Evolutionary conservation across 2,888 invertebrate species (phyloP), one percentile per base, ranked within the genome.

Genomic region (Phaonia tiefii): DNA sequence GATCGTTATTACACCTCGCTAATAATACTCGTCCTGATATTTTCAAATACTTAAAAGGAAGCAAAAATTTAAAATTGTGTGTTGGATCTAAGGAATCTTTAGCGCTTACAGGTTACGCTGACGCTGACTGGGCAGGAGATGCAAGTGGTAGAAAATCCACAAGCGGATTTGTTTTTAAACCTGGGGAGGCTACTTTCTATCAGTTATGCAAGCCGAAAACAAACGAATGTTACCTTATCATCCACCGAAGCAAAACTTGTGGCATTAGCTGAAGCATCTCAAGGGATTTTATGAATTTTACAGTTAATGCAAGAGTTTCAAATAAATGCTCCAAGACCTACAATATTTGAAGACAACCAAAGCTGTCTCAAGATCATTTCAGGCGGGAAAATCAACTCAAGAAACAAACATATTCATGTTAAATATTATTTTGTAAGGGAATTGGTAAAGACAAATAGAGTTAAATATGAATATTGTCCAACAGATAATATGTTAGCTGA

Each of bases 121-220:
- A 65, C 58, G 39, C 49, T 7, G 71, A 65, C 49, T 69, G 69
- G 69, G 75, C 60, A 2, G 75, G 69, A 15, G 75, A 74, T 42
- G 17, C 2, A 1, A 22, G 22, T 51, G 56, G 13, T n/a, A 66
- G 74, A 1, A 74, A 66, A 22, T 74, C 56, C 20, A 60, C 72
- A 4, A 58, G 58, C 20, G 56, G 71, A 1, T 58, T 42, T 10
- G 26, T 72, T 11, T 72, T 72, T 22, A 71, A 46, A 49, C 17
- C 37, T 13, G 51, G 42, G 1, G 5, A 7, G 2, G 65, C 44
- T 8, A 42, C n/a, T n/a, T n/a, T n/a, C 44, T 20, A 65, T 63
- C 7, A 42, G 44, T 44, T 65, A 65, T 65, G 65, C 13, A 17
- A 20, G 44, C 2, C 5, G 65, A 44, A 65, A 65, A 65, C 65